phyloP scores from a whole-genome alignment of 37 sponge, comb jelly and placozoan genomes.

The Bolinopsis microptera region DNA sequence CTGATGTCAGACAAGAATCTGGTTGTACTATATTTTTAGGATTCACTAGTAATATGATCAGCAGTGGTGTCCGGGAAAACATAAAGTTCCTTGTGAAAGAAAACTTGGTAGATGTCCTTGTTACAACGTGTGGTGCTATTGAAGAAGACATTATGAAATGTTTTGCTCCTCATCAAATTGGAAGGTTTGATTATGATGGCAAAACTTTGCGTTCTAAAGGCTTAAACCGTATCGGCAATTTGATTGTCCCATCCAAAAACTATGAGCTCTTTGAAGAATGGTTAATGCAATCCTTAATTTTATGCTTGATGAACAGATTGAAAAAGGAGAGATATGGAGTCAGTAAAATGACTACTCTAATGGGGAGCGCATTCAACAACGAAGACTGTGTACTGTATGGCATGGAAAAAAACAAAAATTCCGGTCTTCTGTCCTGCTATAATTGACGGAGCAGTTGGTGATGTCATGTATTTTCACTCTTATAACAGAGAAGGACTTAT shows the following conservation, averaged over 20 bases:
- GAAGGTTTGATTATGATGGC: slow-evolving; percentile 84
- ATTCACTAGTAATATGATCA: slow-evolving; percentile 94
- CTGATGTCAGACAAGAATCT: slow-evolving; percentile 71
- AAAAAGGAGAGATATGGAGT: slow-evolving; percentile 84
- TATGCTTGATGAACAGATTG: slow-evolving; percentile 78
- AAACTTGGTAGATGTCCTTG: slow-evolving; percentile 94
- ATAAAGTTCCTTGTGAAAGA: slow-evolving; percentile 86
- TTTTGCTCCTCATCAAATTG: slow-evolving; percentile 83
- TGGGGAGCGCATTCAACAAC: slow-evolving; percentile 89
- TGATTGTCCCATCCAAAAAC: slow-evolving; percentile 91
- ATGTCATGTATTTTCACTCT: slow-evolving; percentile 92
- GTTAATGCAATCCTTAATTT: slow-evolving; percentile 88
- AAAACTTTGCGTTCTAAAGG: slow-evolving; percentile 80
- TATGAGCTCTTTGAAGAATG: slow-evolving; percentile 97
- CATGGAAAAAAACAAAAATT: slow-evolving; percentile 97
- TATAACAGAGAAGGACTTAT: slow-evolving; percentile 89
- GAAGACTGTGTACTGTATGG: slow-evolving; percentile 95
- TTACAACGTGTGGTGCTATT: slow-evolving; percentile 94
- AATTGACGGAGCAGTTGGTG: slow-evolving; percentile 96
- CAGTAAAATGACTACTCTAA: slow-evolving; percentile 83
- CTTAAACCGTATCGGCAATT: slow-evolving; percentile 92
- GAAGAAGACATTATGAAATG: slow-evolving; percentile 99
- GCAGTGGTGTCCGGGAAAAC: slow-evolving; percentile 85
- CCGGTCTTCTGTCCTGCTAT: slow-evolving; percentile 98
- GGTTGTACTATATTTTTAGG: slow-evolving; percentile 99